These are phyloP conservation scores for Drosophila vallismaia DNA, from an alignment of 2,888 invertebrate genomes.

Conservation along the genomic window DNA sequence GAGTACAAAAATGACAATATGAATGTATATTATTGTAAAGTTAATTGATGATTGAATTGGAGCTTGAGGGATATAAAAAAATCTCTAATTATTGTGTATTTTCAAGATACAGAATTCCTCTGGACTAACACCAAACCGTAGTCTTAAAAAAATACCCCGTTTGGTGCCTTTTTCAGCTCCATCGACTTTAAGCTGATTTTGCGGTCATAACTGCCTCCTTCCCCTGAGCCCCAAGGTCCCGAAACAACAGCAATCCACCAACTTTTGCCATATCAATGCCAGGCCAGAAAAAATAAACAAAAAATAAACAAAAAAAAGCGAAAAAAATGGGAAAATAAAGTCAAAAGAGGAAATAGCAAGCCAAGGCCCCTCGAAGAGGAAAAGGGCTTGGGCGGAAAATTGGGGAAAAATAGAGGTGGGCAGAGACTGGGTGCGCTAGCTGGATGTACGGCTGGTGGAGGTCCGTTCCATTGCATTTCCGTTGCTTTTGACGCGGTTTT, in stretches of 20 bases:
- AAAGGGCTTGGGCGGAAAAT: constrained; percentile 37
- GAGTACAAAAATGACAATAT: constrained; percentile 14
- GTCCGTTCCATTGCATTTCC: constrained; percentile 70
- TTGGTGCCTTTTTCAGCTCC: constrained; percentile 36
- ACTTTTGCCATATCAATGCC: constrained; percentile 68
- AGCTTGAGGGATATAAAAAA: not conserved
- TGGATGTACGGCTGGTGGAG: no score
- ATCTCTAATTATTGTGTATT: no score
- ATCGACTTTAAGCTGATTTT: constrained; percentile 45
- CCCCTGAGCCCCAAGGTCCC: constrained; percentile 1
- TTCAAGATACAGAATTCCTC: no score
- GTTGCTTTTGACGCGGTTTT: constrained; percentile 78
- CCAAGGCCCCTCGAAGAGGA: constrained; percentile 30
- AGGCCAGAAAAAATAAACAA: constrained; percentile 2
- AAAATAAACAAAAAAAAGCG: constrained; percentile 31
- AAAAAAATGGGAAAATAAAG: constrained; percentile 9
- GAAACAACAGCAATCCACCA: constrained; percentile 49
- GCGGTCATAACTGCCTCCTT: constrained; percentile 35
- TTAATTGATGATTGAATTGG: constrained; percentile 8
- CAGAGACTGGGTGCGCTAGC: not conserved
- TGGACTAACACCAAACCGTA: no score
- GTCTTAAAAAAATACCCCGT: not conserved
- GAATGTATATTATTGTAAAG: constrained; percentile 28
- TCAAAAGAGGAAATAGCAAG: constrained; percentile 7
- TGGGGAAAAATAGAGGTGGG: constrained; percentile 9